Conservation (phyloP, 1,140 invertebrate genomes). For the Kradibia gibbosae region DNA sequence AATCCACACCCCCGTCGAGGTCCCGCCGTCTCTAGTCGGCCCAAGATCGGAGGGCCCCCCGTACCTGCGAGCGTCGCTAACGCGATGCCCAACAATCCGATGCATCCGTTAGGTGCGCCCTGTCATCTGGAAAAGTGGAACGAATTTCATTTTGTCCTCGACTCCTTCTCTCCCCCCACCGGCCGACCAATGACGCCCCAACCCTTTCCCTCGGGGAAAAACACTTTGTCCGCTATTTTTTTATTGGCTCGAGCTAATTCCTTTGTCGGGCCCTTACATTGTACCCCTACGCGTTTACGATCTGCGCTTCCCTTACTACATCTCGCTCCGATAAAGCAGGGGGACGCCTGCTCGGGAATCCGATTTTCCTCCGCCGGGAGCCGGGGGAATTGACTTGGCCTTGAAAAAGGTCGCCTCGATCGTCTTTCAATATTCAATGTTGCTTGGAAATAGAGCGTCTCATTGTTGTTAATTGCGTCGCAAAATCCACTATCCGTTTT, state of each 20-base stretch:
- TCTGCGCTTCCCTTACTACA: no score
- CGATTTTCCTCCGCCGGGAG: background rate
- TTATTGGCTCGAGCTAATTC: constrained; percentile 9
- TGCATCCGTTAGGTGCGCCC: background rate
- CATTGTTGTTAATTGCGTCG: no score
- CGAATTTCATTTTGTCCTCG: constrained; percentile 26
- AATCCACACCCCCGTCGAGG: constrained; percentile 57
- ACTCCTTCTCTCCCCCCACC: background rate
- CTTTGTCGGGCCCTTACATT: no score
- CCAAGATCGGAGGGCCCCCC: background rate
- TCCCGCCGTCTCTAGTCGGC: background rate
- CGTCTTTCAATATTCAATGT: no score
- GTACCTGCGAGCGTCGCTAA: background rate
- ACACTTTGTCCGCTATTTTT: background rate
- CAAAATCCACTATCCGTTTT: no score
- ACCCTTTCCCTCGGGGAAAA: constrained; percentile 8
- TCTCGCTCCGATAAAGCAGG: background rate
- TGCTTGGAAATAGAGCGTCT: no score
- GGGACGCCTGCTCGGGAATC: no score
- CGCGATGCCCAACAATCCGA: background rate
- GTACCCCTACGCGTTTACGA: no score
- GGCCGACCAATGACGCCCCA: background rate
- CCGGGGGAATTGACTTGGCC: background rate
- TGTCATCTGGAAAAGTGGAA: constrained; percentile 32
- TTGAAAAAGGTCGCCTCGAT: no score